phyloP scores from a whole-genome alignment of 1,140 invertebrate species.

The Ladona fulva region DNA sequence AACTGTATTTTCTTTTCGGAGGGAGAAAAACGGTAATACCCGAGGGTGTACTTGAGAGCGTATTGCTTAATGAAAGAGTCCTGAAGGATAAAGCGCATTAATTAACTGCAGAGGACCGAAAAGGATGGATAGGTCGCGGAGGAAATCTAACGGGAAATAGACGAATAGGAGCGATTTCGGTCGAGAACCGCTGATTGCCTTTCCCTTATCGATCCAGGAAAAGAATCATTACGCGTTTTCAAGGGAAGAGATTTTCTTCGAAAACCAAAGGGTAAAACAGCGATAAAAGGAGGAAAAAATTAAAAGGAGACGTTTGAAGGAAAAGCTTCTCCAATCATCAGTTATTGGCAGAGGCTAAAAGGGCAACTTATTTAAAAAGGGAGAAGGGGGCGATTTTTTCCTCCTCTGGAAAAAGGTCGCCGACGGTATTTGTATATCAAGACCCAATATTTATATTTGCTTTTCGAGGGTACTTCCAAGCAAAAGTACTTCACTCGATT shows the following conservation, averaged over 20 bases:
- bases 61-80: neutral
- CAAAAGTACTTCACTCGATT: neutral
- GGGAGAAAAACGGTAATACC: constrained; percentile 1
- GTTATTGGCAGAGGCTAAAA: neutral
- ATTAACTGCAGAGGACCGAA: neutral
- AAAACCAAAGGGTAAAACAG: neutral
- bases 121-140: neutral
- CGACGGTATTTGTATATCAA: neutral
- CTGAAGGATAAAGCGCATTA: neutral
- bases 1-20: neutral
- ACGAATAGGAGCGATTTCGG: no score
- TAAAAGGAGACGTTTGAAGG: neutral
- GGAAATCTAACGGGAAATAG: no score
- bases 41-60: neutral
- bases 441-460: neutral
- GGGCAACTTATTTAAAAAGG: neutral
- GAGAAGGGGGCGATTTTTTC: neutral
- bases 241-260: neutral
- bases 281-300: neutral
- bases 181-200: no score
- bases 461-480: neutral
- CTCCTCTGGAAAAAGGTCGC: neutral
- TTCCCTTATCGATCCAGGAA: no score
- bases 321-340: neutral
- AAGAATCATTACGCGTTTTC: no score